Percentiles rank a stretch among this genome's conserved stretches.
Evolutionary conservation across 2,113 vertebrate species (phyloP).

Genomic region (Alethe diademata): DNA sequence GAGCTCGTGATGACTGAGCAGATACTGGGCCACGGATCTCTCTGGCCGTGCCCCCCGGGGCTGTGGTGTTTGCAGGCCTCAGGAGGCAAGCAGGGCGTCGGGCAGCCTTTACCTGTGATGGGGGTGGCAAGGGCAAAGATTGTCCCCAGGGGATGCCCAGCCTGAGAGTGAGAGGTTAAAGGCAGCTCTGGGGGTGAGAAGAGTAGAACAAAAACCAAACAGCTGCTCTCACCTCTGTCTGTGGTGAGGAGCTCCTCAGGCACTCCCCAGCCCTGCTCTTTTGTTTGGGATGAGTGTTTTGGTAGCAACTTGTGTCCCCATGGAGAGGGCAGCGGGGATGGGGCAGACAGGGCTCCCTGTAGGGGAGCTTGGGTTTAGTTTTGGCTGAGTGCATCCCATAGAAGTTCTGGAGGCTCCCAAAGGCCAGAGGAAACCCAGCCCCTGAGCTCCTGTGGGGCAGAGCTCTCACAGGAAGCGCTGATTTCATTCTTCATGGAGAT

Average conservation of each 20-base stretch:
- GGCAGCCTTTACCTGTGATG: background rate
- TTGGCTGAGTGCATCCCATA: accelerated
- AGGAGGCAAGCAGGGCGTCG: accelerated
- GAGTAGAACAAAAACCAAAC: background rate
- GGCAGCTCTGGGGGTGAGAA: background rate
- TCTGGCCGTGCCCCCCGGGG: background rate
- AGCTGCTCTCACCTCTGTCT: background rate
- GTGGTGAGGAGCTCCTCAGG: background rate
- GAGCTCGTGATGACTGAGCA: slow-evolving; percentile 54
- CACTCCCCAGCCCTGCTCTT: accelerated
- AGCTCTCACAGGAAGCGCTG: background rate
- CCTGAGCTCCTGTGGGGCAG: background rate
- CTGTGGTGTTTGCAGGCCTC: background rate
- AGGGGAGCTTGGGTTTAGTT: background rate
- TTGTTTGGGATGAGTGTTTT: background rate
- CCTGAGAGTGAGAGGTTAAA: accelerated
- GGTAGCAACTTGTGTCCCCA: accelerated
- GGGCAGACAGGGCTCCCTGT: background rate
- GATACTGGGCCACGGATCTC: background rate
- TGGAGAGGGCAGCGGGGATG: background rate
- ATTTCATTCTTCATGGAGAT: slow-evolving; percentile 46
- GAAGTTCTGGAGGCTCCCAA: background rate
- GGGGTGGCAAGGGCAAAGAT: accelerated
- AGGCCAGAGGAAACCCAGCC: background rate
- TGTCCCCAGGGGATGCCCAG: background rate